Base-by-base conservation (phyloP, 1,140 invertebrate genomes). In the Phymorhynchus buccinoides region DNA sequence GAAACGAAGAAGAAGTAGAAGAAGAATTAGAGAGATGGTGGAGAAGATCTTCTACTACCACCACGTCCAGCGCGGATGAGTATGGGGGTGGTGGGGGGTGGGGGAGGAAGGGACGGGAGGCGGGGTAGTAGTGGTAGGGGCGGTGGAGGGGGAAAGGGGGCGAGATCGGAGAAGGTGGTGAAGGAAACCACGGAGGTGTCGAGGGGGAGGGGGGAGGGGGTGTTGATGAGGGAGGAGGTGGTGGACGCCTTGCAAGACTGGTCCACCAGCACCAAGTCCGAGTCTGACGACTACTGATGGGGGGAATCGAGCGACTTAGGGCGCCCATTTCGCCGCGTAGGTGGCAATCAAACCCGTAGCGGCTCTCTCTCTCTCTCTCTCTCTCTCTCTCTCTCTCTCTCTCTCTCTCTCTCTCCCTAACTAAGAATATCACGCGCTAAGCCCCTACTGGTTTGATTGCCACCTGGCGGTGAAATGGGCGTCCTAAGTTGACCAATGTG, bases 141-240 rank as follows among this genome's bases (percentile, higher is more conserved):
- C 48, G n/a, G n/a, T 22, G n/a, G 30, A 12, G 30, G 30, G 27
- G 30, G 30, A 12, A 6, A 9, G n/a, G 2, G 4, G 30, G 73
- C 42, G 73, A 39, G 37, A 37, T 41, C 73, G 32, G 73, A 75
- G 73, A 41, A 4, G 32, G 73, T 75, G 73, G 73, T 75, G 73
- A 1, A 75, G 73, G 71, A 75, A 37, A 75, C 37, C 37, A 75
- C 73, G 73, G 73, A 75, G 73, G 37, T 75, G n/a, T 12, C 12
- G n/a, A 32, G 12, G 22, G 35, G 37, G 37, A 6, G 37, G 30
- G 68, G 68, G 32, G 4, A 35, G 30, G 68, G n/a, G 27, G 73
- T 75, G 35, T 2, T 75, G 32, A 22, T 0, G 3, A 41, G 73
- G 6, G 14, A 75, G 73, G 37, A 6, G 37, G 73, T 75, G 35